Conservation (phyloP, 1,140 invertebrate species). For the Gryllus bimaculatus region DNA sequence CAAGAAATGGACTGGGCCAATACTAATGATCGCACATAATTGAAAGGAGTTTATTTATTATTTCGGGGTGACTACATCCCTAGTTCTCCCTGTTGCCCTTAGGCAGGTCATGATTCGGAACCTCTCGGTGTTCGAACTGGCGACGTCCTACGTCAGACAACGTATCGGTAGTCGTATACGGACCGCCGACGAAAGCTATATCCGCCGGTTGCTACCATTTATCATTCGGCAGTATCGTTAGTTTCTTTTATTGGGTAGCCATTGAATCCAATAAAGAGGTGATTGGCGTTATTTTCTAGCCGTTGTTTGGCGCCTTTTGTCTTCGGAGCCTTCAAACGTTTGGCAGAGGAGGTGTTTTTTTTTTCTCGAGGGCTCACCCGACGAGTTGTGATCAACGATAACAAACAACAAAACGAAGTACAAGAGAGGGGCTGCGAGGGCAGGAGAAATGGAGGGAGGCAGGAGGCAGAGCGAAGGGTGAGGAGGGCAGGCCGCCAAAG, state of each 20-base stretch:
- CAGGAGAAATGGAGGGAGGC: neutral
- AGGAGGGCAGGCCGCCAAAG: neutral
- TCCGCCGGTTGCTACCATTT: neutral
- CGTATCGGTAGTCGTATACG: neutral
- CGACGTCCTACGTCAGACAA: neutral
- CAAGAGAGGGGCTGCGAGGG: neutral
- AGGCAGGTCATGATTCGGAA: too few relatives aligned
- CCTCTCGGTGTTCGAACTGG: neutral
- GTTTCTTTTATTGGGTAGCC: neutral
- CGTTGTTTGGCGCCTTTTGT: neutral
- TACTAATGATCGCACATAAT: too few relatives aligned
- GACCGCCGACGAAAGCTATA: neutral
- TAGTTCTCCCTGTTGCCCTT: too few relatives aligned
- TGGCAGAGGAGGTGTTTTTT: neutral
- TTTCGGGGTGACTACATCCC: too few relatives aligned
- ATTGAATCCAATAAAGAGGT: neutral
- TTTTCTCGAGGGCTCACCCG: neutral
- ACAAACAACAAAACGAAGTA: neutral
- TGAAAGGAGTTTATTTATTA: too few relatives aligned
- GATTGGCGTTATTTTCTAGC: slow-evolving; percentile 4
- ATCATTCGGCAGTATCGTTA: neutral
- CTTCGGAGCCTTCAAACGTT: neutral
- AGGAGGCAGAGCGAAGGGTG: neutral
- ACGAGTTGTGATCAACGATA: slow-evolving; percentile 4
- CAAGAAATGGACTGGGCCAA: too few relatives aligned